phyloP scores from a whole-genome alignment of 2,797 vertebrate genomes.

The Sphenopsis melanotis region DNA sequence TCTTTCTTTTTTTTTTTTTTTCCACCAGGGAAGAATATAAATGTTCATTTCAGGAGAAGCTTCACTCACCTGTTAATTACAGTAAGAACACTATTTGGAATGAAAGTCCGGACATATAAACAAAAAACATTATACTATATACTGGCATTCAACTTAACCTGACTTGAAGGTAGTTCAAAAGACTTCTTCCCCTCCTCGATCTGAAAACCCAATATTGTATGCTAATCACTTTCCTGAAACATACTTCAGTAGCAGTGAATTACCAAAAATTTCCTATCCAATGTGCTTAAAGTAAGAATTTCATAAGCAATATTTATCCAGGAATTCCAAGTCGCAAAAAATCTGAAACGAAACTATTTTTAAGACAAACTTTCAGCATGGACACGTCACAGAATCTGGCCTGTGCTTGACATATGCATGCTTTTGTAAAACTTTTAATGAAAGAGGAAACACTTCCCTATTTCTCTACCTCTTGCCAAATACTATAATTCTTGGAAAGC shows the following conservation, averaged over 20 bases:
- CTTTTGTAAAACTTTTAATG: neutral
- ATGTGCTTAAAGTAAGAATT: neutral
- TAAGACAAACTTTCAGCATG: neutral
- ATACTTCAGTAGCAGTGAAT: neutral
- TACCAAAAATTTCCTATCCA: neutral
- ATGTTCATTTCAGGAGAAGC: neutral
- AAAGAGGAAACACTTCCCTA: neutral
- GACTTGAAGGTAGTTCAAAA: neutral
- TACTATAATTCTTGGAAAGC: conserved; percentile 1
- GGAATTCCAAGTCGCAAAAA: neutral
- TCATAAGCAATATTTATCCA: neutral
- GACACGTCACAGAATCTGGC: neutral
- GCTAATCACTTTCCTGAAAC: neutral
- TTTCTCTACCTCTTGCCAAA: neutral
- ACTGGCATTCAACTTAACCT: neutral
- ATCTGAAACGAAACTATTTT: neutral
- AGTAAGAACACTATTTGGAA: neutral
- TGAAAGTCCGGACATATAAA: neutral
- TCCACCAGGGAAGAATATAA: neutral
- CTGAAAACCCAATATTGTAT: neutral
- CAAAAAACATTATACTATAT: neutral
- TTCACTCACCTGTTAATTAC: neutral
- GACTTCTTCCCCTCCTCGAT: neutral
- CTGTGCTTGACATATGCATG: neutral
- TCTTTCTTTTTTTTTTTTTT: neutral